Base-by-base conservation (phyloP, 2,888 invertebrate species). In the Agonopterix alstromeriana region DNA sequence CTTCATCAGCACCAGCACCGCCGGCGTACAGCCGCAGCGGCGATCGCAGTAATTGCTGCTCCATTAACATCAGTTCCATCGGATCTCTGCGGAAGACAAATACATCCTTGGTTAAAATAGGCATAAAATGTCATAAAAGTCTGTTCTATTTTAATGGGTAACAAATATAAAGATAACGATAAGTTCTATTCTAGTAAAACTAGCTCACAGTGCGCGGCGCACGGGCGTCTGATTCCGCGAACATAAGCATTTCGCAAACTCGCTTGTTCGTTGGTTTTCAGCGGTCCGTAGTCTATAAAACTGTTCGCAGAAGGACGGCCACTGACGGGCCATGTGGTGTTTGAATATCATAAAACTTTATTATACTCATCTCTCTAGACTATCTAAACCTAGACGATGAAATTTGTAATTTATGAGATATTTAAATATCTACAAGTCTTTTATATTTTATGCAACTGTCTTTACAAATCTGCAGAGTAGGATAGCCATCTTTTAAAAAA, bases 51-150 rank as follows among this genome's bases (percentile, higher is more conserved):
- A 94, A 89, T 68, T 94, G 94, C 69, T 94, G 94, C 67, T 94
- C 94, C 90, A 94, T 93, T 73, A 94, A 88, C 86, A 95, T 91
- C 64, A 92, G 85, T 80, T 95, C 95, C 93, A 95, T 94, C 40
- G 94, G 94, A 70, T 95, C 95, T 83, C 93, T 93, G 90, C 45
- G 90, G 87, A 80, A 51, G 51, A 61, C 45, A 52, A 58, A 48
- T 53, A 53, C 9, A 51, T 3, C 1, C 12, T 42, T 36, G 11
- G 27, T 17, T 44, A 46, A 11, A 42, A 27, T 10, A 46, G 48
- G n/a, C 45, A 27, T 9, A 8, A 3, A 27, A 10, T 27, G n/a
- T 1, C 0, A 7, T 46, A n/a, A 42, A 0, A 27, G 5, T 27
- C 27, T 27, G 5, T 27, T 27, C 36, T 36, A 36, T 9, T 38